Evolutionary conservation across 2,888 invertebrate genomes (phyloP).

Genomic region (Andrena bucephala): DNA sequence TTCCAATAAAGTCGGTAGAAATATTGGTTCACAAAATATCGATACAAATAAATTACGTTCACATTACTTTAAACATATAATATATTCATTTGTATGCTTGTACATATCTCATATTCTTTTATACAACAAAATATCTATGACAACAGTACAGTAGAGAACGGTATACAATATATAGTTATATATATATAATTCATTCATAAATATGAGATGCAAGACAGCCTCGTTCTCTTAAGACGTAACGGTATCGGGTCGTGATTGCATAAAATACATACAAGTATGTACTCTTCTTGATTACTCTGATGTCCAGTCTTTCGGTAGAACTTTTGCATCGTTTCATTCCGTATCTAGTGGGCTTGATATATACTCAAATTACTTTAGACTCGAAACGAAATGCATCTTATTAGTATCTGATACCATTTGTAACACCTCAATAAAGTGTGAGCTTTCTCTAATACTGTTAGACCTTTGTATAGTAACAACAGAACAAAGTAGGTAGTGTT

Average conservation of each 20-base stretch:
- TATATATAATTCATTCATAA: constrained; percentile 77
- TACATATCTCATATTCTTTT: constrained; percentile 78
- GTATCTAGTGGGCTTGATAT: constrained; percentile 46
- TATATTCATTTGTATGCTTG: constrained; percentile 83
- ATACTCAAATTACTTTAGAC: constrained; percentile 32
- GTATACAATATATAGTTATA: constrained; percentile 80
- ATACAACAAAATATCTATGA: constrained; percentile 85
- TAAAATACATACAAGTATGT: constrained; percentile 77
- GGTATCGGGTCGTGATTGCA: constrained; percentile 75
- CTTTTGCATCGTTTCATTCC: constrained; percentile 48
- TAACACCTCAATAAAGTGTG: constrained; percentile 45
- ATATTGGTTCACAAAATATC: neutral
- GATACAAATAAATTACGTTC: neutral
- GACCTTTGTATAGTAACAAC: constrained; percentile 49
- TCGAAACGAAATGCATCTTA: constrained; percentile 29
- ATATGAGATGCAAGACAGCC: constrained; percentile 78
- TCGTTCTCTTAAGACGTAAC: constrained; percentile 74
- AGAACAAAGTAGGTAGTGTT: constrained; percentile 23
- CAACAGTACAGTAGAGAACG: constrained; percentile 82
- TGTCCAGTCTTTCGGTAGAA: constrained; percentile 76
- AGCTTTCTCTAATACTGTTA: constrained; percentile 54
- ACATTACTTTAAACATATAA: constrained; percentile 83
- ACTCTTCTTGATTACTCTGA: constrained; percentile 74
- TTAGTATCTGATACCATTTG: constrained; percentile 36
- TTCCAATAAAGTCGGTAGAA: neutral